A percentile compares a stretch with the other conserved stretches of the same genome.
Conservation (phyloP, 2,113 vertebrate species). For the Embiotoca jacksoni region DNA sequence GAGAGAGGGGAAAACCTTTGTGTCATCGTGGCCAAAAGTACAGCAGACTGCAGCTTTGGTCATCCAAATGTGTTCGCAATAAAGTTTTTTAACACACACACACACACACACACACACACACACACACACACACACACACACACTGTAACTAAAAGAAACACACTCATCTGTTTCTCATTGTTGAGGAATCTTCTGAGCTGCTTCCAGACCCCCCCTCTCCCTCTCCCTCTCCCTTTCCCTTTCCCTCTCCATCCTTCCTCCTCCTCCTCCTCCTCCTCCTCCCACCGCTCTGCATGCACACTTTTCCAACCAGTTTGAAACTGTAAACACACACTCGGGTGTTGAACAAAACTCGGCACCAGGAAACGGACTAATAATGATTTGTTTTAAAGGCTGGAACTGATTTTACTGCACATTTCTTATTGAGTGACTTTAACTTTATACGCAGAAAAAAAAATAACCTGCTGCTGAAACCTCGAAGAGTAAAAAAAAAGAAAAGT, state of each 20-base stretch:
- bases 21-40: conserved; percentile 57
- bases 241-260: neutral
- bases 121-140: conserved; percentile 21
- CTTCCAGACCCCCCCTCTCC: conserved; percentile 27
- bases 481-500: no score
- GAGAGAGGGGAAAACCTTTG: conserved; percentile 28
- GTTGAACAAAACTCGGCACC: conserved; percentile 17
- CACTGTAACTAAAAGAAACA: conserved; percentile 35
- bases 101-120: conserved; percentile 31
- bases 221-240: neutral
- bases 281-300: neutral
- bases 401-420: neutral
- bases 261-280: neutral
- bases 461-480: no score
- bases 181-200: conserved; percentile 69
- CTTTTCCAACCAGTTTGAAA: neutral
- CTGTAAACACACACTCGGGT: conserved; percentile 22
- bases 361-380: neutral
- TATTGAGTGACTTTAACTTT: no score
- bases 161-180: conserved; percentile 79
- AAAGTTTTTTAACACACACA: conserved; percentile 48
- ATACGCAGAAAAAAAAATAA: no score
- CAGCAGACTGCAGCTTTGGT: conserved; percentile 30
- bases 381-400: neutral
- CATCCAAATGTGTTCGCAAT: conserved; percentile 67